Evolutionary conservation across 2,113 vertebrate species (phyloP), one percentile per base, ranked within the genome.

Genomic region (Lucifuga dentata): DNA sequence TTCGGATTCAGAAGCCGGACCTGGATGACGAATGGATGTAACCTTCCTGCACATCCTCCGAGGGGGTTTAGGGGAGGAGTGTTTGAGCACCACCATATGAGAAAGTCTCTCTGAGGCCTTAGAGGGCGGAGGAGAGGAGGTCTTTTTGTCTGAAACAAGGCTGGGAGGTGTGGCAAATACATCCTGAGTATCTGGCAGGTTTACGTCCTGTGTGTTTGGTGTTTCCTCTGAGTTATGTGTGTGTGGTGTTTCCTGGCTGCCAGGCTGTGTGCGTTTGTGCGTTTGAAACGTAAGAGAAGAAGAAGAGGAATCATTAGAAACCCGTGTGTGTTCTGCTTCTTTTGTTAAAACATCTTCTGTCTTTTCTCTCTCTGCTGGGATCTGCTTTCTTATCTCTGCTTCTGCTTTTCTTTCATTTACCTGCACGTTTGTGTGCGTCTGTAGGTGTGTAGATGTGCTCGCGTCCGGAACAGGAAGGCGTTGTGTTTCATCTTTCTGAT

Each of bases 11-110:
- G 69, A 75, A 32, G 53, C 58, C 2, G 21, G 57, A 44, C 16
- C 52, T 15, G 76, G 45, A 66, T 63, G 41, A 26, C 24, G 53
- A 59, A 8, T 66, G 2, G 69, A 32, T 1, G 83, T 21, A 11
- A 81, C 73, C 81, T 94, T 94, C 48, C 88, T 79, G n/a, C 91
- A 93, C 92, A 93, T 93, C 81, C 92, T 91, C 17, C 92, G 86
- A 6, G 93, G 92, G 1, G 92, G 92, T 74, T 92, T 93, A 3
- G 92, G 93, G 8, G 92, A 94, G 3, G 90, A 89, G 74, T 92
- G 91, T 75, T 93, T 93, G 56, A 93, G 92, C 72, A 93, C 88
- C 69, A 92, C 92, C 92, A 93, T 93, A 71, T 91, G 88, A 68
- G 90, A 88, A 8, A 88, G 86, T 76, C 92, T 90, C 4, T 86